These are phyloP conservation scores for Villa cingulata DNA, from an alignment of 2,888 invertebrate species.

Conservation along the genomic window DNA sequence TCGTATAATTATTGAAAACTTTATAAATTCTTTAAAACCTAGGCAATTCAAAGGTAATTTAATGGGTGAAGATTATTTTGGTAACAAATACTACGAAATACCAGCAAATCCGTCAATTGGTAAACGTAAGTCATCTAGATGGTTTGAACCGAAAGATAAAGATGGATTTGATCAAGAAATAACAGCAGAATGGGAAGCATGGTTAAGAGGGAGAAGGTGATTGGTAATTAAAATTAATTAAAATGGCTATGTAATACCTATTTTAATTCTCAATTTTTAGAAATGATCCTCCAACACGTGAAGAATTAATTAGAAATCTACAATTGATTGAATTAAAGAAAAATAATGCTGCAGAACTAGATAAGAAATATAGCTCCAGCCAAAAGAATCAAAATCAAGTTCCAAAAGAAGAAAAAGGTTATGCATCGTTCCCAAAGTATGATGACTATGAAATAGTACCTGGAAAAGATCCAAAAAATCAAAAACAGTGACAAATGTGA, in stretches of 20 bases:
- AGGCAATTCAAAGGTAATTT: constrained; percentile 41
- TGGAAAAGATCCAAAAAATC: constrained; percentile 24
- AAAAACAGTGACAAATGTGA: too few relatives aligned
- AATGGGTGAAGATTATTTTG: constrained; percentile 63
- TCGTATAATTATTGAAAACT: constrained; percentile 30
- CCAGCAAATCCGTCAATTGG: constrained; percentile 50
- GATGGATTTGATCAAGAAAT: constrained; percentile 53
- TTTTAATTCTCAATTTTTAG: constrained; percentile 25
- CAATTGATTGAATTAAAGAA: constrained; percentile 59
- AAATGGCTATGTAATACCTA: too few relatives aligned
- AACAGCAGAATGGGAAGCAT: constrained; percentile 80
- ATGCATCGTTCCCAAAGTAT: constrained; percentile 30
- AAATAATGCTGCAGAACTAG: constrained; percentile 57
- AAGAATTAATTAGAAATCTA: constrained; percentile 57
- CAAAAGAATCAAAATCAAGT: constrained; percentile 36
- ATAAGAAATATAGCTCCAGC: constrained; percentile 40
- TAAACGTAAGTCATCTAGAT: constrained; percentile 51
- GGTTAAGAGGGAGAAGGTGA: constrained; percentile 56
- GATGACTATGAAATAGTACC: constrained; percentile 45
- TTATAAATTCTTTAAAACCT: constrained; percentile 34
- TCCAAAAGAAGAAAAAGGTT: constrained; percentile 26
- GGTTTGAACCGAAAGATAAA: constrained; percentile 55
- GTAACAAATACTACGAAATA: constrained; percentile 72
- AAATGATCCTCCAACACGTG: constrained; percentile 51
- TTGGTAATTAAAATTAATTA: not conserved